phyloP scores from a whole-genome alignment of 2,888 invertebrate species.

The Epinotia nisella region DNA sequence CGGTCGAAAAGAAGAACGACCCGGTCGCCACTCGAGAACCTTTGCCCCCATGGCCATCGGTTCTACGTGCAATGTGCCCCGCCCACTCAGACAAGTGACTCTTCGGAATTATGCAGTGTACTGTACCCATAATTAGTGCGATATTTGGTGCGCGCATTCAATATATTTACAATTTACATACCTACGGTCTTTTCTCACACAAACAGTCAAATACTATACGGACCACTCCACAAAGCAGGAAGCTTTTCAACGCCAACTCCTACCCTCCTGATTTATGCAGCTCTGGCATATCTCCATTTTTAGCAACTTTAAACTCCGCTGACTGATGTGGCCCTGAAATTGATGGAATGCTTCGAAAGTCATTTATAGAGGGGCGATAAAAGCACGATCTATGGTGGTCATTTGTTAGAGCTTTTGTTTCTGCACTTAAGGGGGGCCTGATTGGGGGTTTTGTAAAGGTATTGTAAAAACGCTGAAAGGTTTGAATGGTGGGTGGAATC shows the following conservation, averaged over 20 bases:
- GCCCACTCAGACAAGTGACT: too few relatives aligned
- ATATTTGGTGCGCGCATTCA: too few relatives aligned
- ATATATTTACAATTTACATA: too few relatives aligned
- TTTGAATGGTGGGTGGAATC: background rate
- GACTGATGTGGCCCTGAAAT: constrained; percentile 26
- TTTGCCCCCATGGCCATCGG: too few relatives aligned
- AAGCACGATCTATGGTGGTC: constrained; percentile 37
- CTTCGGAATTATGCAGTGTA: too few relatives aligned
- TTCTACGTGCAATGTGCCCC: too few relatives aligned
- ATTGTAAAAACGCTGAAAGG: background rate
- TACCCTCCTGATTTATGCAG: constrained; percentile 10
- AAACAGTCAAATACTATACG: too few relatives aligned
- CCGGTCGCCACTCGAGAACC: too few relatives aligned
- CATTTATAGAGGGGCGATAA: constrained; percentile 35
- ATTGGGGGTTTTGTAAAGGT: constrained; percentile 3
- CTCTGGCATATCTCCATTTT: constrained; percentile 29
- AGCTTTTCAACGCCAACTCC: background rate
- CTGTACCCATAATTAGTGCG: too few relatives aligned
- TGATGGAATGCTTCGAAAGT: constrained; percentile 38
- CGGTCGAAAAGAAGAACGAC: too few relatives aligned
- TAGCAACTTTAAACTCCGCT: constrained; percentile 30
- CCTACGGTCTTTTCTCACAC: too few relatives aligned
- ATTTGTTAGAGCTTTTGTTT: constrained; percentile 43
- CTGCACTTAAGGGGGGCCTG: constrained; percentile 20
- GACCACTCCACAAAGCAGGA: background rate